phyloP scores from a whole-genome alignment of 2,113 vertebrate species.

The Pseudolaguvia tuberculata region DNA sequence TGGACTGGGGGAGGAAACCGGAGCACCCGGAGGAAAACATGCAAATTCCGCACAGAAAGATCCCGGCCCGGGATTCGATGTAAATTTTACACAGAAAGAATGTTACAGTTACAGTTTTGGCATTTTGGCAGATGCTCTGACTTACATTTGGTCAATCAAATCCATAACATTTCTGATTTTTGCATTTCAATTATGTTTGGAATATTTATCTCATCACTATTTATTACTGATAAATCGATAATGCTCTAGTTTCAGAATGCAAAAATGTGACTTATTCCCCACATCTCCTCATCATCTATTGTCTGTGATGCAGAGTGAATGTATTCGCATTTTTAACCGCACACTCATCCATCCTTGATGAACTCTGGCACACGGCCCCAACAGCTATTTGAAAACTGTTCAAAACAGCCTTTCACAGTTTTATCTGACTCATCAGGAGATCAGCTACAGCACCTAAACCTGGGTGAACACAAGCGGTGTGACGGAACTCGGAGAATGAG shows the following conservation, averaged over 20 bases:
- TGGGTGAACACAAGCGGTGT: conserved; percentile 12
- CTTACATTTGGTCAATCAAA: no score
- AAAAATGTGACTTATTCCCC: neutral
- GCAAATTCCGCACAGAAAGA: no score
- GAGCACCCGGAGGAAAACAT: no score
- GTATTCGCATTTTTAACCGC: conserved; percentile 29
- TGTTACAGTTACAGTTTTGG: no score
- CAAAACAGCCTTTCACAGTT: conserved; percentile 7
- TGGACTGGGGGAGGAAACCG: no score
- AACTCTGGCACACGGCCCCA: conserved; percentile 6
- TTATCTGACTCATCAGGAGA: conserved; percentile 7
- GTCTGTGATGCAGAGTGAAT: conserved; percentile 9
- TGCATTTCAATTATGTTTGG: no score
- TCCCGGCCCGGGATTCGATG: no score
- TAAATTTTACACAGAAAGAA: no score
- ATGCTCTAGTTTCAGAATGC: neutral
- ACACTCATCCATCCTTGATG: conserved; percentile 16
- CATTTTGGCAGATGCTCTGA: no score
- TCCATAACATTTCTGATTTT: no score
- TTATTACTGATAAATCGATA: neutral
- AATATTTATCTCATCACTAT: neutral
- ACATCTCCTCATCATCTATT: neutral
- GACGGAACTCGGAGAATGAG: conserved; percentile 1
- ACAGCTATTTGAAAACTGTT: conserved; percentile 25
- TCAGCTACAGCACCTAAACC: conserved; percentile 18